phyloP scores from a whole-genome alignment of 2,888 invertebrate species.

The Lagria hirta region DNA sequence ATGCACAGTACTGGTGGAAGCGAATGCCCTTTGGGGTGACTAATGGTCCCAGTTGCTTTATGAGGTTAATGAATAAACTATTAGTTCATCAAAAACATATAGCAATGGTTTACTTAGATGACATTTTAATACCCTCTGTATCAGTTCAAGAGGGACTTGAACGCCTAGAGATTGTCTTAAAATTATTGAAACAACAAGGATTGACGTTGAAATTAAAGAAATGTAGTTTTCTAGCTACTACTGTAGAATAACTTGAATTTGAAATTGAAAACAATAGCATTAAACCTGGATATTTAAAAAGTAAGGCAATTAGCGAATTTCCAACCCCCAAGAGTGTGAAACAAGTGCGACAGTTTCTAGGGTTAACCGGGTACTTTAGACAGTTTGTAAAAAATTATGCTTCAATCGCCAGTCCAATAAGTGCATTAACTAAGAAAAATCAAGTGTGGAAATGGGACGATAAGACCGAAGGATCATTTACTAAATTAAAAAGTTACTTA shows the following conservation, averaged over 20 bases:
- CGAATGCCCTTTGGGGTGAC: no score
- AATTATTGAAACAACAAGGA: conserved; percentile 11
- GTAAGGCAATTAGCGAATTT: conserved; percentile 14
- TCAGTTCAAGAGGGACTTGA: conserved; percentile 15
- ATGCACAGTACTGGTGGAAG: conserved; percentile 43
- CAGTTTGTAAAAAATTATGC: conserved; percentile 33
- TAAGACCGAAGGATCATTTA: conserved; percentile 14
- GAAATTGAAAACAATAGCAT: conserved; percentile 14
- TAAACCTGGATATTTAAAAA: conserved; percentile 9
- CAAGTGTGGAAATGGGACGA: conserved; percentile 20
- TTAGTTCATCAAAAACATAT: conserved; percentile 17
- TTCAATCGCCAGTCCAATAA: conserved; percentile 25
- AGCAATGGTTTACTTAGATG: conserved; percentile 22
- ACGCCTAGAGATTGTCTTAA: conserved; percentile 12
- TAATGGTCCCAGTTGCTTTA: no score
- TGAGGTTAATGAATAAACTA: conserved; percentile 34
- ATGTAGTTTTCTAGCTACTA: conserved; percentile 19
- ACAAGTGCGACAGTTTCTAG: conserved; percentile 35
- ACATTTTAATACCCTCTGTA: conserved; percentile 22
- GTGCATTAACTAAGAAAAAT: conserved; percentile 15
- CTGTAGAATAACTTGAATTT: conserved; percentile 24
- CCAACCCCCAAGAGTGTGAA: conserved; percentile 33
- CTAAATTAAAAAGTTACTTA: conserved; percentile 6
- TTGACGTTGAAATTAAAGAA: conserved; percentile 22
- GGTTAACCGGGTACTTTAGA: conserved; percentile 37